Conservation (phyloP, 2,797 vertebrate genomes). For the Discoglossus pictus region DNA sequence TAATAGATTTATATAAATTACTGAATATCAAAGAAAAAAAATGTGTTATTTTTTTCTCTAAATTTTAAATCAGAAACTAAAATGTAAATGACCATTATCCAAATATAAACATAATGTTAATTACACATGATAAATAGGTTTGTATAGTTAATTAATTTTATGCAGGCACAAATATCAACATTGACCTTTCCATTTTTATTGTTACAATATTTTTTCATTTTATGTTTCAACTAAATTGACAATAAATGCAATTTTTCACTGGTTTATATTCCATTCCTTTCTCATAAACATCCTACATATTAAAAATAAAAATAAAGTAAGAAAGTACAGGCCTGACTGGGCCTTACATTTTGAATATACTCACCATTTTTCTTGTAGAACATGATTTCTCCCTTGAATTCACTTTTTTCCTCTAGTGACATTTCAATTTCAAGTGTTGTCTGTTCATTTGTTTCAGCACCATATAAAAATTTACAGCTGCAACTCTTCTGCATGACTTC, state of each 20-base stretch:
- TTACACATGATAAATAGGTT: constrained; percentile 1
- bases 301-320: neutral
- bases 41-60: constrained; percentile 1
- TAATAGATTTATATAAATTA: constrained; percentile 1
- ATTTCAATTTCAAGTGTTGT: constrained; percentile 89
- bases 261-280: neutral
- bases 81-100: constrained; percentile 4
- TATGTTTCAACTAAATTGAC: constrained; percentile 11
- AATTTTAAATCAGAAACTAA: no score
- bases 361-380: constrained; percentile 95
- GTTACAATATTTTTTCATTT: neutral
- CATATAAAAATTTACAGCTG: constrained; percentile 93
- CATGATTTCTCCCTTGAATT: constrained; percentile 96
- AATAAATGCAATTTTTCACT: constrained; percentile 6
- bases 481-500: constrained; percentile 99
- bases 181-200: constrained; percentile 36
- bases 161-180: constrained; percentile 17
- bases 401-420: constrained; percentile 87
- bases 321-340: constrained; percentile 1
- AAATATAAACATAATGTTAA: neutral
- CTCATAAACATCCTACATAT: neutral
- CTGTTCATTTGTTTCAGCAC: constrained; percentile 87
- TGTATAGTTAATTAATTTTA: constrained; percentile 6
- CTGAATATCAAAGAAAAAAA: constrained; percentile 9
- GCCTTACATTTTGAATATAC: constrained; percentile 49